Evolutionary conservation across 2,888 invertebrate genomes (phyloP).

Genomic region (Oxytorus armatus): DNA sequence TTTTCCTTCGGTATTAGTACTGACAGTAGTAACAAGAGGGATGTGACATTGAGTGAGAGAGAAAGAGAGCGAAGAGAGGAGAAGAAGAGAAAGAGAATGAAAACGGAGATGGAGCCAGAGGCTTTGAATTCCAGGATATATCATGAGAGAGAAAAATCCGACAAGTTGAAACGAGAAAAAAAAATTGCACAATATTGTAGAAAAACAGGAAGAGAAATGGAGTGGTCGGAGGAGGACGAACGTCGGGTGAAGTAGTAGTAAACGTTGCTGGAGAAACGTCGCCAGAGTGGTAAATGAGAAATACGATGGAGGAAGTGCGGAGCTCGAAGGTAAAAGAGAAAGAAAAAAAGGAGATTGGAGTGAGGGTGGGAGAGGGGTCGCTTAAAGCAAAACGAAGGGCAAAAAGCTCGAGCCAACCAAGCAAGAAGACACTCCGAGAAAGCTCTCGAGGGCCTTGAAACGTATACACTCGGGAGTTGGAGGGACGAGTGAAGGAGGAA

Average conservation of each 20-base stretch:
- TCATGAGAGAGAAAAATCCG: slow-evolving; percentile 23
- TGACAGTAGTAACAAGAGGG: not conserved
- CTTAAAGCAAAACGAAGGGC: slow-evolving; percentile 22
- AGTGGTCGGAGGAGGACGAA: slow-evolving; percentile 11
- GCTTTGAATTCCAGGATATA: slow-evolving; percentile 23
- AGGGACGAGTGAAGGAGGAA: not conserved
- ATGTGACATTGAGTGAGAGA: no score
- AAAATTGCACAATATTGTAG: slow-evolving; percentile 55
- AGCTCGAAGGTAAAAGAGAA: not conserved
- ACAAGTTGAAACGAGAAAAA: slow-evolving; percentile 34
- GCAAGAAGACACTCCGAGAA: slow-evolving; percentile 40
- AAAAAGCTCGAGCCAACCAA: slow-evolving; percentile 33
- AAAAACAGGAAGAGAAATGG: not conserved
- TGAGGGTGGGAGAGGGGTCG: not conserved
- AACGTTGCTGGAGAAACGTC: slow-evolving; percentile 45
- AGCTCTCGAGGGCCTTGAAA: slow-evolving; percentile 55
- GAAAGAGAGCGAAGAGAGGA: not conserved
- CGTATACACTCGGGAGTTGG: slow-evolving; percentile 42
- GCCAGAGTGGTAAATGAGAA: slow-evolving; percentile 60
- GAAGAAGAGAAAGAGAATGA: not conserved
- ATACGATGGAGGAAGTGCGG: slow-evolving; percentile 19
- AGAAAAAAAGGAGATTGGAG: not conserved
- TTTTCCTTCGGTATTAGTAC: not conserved
- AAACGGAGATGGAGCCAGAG: not conserved
- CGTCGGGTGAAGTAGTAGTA: slow-evolving; percentile 37